These are phyloP conservation scores for Manis pentadactyla DNA, from an alignment of 2,797 vertebrate species.

Conservation along the genomic window DNA sequence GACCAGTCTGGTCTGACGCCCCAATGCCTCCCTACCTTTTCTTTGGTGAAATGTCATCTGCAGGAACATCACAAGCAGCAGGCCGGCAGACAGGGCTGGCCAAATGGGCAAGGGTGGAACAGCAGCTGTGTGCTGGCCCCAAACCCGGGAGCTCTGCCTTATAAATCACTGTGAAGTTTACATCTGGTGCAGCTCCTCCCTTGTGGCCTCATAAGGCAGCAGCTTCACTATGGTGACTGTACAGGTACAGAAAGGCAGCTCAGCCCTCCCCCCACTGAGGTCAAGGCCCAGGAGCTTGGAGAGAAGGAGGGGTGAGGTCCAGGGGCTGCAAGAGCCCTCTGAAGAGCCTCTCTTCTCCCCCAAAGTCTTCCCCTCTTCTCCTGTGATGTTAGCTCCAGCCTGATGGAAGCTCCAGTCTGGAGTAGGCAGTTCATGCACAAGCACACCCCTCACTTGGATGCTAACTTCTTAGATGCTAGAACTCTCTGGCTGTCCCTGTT, in stretches of 20 bases:
- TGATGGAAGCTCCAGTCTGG: neutral
- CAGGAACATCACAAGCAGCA: neutral
- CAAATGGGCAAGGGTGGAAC: neutral
- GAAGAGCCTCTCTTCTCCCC: neutral
- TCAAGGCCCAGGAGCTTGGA: neutral
- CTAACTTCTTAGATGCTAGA: neutral
- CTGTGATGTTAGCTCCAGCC: neutral
- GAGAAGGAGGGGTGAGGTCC: no score
- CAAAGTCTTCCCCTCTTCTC: neutral
- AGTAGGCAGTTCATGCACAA: neutral
- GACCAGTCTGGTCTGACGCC: neutral
- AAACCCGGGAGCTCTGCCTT: neutral
- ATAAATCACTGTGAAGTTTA: slow-evolving; percentile 61
- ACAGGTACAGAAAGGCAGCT: neutral
- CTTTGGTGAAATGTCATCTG: neutral
- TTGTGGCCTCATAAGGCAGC: neutral
- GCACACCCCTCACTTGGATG: neutral
- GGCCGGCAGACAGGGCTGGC: neutral
- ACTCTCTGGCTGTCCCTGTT: neutral
- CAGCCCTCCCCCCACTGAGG: neutral
- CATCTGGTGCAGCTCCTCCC: slow-evolving; percentile 35
- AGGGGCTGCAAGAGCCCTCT: neutral
- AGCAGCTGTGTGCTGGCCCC: neutral
- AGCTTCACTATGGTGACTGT: neutral
- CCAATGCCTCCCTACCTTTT: neutral